These are phyloP conservation scores for Stegana nigrithorax DNA, from an alignment of 2,888 invertebrate genomes.

Conservation along the genomic window DNA sequence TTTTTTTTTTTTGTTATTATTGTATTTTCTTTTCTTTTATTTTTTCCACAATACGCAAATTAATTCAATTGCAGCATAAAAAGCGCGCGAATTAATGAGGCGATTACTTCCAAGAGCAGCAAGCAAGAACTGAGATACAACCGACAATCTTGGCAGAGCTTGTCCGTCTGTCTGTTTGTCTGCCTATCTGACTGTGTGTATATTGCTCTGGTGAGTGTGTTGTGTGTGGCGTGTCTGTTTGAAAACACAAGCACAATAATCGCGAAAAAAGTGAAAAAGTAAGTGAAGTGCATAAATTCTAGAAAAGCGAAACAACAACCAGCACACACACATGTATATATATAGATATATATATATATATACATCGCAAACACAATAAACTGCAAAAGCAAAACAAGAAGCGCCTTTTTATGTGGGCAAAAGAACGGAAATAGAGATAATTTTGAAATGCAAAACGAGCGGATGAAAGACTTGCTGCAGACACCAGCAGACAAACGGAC, in stretches of 20 bases:
- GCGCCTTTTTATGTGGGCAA: conserved; percentile 44
- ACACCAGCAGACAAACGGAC: neutral
- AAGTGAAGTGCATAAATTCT: conserved; percentile 41
- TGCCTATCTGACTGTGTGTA: neutral
- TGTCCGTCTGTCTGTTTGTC: neutral
- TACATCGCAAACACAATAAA: conserved; percentile 26
- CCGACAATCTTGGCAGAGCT: neutral
- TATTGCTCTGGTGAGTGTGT: too few species aligned
- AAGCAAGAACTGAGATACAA: neutral
- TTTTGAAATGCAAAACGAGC: conserved; percentile 41
- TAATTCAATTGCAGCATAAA: conserved; percentile 44
- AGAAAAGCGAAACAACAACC: conserved; percentile 38
- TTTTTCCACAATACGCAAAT: conserved; percentile 12
- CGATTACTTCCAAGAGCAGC: conserved; percentile 53
- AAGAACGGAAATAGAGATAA: conserved; percentile 61
- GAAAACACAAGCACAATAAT: conserved; percentile 24
- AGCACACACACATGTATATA: too few species aligned
- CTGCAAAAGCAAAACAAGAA: conserved; percentile 21
- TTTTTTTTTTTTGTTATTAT: conserved; percentile 1
- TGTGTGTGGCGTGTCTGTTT: neutral
- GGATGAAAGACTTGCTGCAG: conserved; percentile 53
- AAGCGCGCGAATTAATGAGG: conserved; percentile 60
- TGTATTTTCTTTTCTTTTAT: neutral
- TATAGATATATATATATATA: too few species aligned
- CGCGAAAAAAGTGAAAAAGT: conserved; percentile 23